Evolutionary conservation across 2,113 vertebrate species (phyloP).

Genomic region (Ardeotis arabs): DNA sequence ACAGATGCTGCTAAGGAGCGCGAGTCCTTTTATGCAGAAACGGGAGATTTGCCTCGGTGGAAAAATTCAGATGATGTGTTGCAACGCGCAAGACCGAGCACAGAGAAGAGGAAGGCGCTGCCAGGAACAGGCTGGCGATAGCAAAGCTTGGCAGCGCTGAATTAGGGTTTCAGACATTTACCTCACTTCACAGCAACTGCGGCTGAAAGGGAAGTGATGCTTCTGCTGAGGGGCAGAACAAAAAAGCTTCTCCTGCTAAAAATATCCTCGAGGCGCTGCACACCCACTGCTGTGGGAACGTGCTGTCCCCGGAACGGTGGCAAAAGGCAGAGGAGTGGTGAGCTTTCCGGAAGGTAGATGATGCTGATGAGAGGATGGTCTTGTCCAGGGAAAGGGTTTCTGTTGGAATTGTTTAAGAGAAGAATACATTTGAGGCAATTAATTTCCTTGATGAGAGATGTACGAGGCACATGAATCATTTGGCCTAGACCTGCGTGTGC

Average conservation of each 20-base stretch:
- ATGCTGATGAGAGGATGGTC: accelerated
- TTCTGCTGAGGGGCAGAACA: background rate
- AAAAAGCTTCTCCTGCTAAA: background rate
- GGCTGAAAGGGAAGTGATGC: background rate
- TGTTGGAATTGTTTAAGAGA: background rate
- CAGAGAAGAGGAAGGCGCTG: background rate
- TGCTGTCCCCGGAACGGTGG: accelerated
- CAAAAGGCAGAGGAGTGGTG: background rate
- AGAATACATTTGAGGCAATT: background rate
- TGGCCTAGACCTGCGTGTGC: background rate
- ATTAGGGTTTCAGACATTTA: accelerated
- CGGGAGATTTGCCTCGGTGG: accelerated
- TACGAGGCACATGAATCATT: accelerated
- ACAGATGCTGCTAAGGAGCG: background rate
- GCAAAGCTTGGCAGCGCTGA: accelerated
- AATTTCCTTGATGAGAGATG: background rate
- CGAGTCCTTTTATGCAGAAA: background rate
- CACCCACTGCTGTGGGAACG: background rate
- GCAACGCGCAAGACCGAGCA: background rate
- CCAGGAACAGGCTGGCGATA: background rate
- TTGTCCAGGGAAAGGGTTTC: background rate
- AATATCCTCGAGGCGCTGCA: background rate
- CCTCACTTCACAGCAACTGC: background rate
- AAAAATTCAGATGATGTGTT: background rate
- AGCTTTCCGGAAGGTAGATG: background rate